These are phyloP conservation scores for Caenorhabditis panamensis DNA, from an alignment of 2,888 invertebrate species.

Conservation along the genomic window DNA sequence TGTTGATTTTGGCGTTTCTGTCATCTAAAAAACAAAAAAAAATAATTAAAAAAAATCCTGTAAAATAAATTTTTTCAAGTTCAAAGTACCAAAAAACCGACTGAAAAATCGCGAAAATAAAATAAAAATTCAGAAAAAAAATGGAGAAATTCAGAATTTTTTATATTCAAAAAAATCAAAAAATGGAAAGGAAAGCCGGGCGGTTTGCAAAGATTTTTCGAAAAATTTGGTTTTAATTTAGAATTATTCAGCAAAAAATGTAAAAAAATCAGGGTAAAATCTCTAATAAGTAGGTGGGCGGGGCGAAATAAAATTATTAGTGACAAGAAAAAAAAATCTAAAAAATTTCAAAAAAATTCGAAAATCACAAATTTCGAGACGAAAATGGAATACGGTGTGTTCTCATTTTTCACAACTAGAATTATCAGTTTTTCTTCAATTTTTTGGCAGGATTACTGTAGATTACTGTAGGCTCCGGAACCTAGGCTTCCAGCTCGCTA, in stretches of 20 bases:
- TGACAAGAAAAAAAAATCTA: no score
- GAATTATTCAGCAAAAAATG: not conserved
- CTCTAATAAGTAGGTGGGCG: conserved; percentile 6
- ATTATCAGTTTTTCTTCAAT: not conserved
- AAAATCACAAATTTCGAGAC: conserved; percentile 14
- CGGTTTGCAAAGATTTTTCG: not conserved
- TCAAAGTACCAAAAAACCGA: conserved; percentile 12
- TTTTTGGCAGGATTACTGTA: not conserved
- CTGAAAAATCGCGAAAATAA: conserved; percentile 15
- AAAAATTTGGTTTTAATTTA: conserved; percentile 5
- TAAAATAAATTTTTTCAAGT: not conserved
- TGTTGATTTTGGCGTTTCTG: conserved; percentile 23
- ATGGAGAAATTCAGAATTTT: no score
- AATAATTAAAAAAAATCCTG: not conserved
- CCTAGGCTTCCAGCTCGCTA: conserved; percentile 14
- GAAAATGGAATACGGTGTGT: conserved; percentile 9
- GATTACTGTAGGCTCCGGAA: not conserved
- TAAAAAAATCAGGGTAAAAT: conserved; percentile 5
- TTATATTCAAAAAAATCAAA: conserved; percentile 31
- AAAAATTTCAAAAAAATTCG: not conserved
- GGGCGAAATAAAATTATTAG: not conserved
- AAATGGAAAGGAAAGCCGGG: conserved; percentile 33
- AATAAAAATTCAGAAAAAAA: not conserved
- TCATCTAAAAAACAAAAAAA: not conserved
- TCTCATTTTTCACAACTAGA: not conserved